Percentiles rank a stretch among this genome's conserved stretches.
phyloP scores from a whole-genome alignment of 2,113 vertebrate genomes.

The Formicarius rufipectus region DNA sequence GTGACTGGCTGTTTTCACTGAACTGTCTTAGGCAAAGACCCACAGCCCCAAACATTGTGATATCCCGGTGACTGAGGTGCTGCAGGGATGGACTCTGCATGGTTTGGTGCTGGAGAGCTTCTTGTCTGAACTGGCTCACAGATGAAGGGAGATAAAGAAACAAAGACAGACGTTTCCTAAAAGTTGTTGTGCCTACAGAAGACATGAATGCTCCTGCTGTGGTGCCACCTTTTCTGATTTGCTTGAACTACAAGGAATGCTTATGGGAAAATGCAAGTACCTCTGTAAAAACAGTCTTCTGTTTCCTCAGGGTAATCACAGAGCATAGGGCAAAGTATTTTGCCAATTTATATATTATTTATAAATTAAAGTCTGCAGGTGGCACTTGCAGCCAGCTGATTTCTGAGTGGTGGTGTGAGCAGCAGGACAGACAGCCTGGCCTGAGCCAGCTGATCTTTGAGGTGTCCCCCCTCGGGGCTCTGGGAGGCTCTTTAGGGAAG shows the following conservation, averaged over 20 bases:
- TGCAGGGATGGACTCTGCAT: not conserved
- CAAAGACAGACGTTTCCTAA: not conserved
- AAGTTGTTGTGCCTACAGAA: not conserved
- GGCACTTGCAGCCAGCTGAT: not conserved
- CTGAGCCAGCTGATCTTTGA: conserved; percentile 7
- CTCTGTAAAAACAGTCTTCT: not conserved
- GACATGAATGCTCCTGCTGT: not conserved
- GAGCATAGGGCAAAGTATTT: not conserved
- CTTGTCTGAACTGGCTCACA: not conserved
- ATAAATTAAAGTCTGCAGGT: too few species aligned
- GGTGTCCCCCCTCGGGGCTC: not conserved
- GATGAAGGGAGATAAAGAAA: not conserved
- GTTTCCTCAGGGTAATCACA: not conserved
- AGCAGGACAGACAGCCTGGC: conserved; percentile 2
- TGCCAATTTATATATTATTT: too few species aligned
- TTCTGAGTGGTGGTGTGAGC: not conserved
- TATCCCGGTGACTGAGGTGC: too few species aligned
- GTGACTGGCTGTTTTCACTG: not conserved
- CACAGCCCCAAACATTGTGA: too few species aligned
- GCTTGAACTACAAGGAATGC: not conserved
- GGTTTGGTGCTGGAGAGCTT: not conserved
- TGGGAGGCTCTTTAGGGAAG: not conserved
- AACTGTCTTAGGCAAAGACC: not conserved
- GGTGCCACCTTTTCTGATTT: not conserved
- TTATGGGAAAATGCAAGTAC: not conserved